Evolutionary conservation across 1,140 invertebrate genomes (phyloP).

Genomic region (Atta texana): DNA sequence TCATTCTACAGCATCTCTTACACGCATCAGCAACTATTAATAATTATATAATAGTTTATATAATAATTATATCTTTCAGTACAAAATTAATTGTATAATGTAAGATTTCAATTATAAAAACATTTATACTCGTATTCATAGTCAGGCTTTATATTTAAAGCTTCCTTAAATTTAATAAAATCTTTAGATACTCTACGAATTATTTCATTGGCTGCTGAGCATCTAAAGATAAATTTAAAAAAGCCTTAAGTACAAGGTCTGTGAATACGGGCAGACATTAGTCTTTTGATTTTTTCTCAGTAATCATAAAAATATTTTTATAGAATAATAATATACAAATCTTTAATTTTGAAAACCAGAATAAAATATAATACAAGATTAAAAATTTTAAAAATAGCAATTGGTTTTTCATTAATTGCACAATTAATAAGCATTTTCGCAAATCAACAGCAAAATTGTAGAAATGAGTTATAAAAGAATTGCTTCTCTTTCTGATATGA

Average conservation of each 20-base stretch:
- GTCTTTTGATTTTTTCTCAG: neutral
- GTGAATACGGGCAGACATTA: neutral
- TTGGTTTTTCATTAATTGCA: neutral
- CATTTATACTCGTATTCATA: no score
- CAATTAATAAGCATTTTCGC: neutral
- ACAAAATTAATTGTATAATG: neutral
- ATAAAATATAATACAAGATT: neutral
- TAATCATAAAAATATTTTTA: neutral
- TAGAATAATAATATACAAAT: no score
- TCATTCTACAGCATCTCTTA: slow-evolving; percentile 95
- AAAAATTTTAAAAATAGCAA: neutral
- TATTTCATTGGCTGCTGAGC: no score
- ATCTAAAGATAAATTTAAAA: no score
- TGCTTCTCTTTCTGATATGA: neutral
- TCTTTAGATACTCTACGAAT: no score
- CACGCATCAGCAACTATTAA: slow-evolving; percentile 93
- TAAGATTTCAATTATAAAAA: neutral
- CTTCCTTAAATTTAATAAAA: no score
- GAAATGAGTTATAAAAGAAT: neutral
- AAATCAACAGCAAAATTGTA: neutral
- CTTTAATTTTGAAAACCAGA: neutral
- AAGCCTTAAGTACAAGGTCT: no score
- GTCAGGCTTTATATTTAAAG: no score
- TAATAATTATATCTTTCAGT: slow-evolving; percentile 1
- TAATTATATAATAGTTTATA: slow-evolving; percentile 43